These are phyloP conservation scores for Iguana delicatissima DNA, from an alignment of 2,797 vertebrate species.

Conservation along the genomic window DNA sequence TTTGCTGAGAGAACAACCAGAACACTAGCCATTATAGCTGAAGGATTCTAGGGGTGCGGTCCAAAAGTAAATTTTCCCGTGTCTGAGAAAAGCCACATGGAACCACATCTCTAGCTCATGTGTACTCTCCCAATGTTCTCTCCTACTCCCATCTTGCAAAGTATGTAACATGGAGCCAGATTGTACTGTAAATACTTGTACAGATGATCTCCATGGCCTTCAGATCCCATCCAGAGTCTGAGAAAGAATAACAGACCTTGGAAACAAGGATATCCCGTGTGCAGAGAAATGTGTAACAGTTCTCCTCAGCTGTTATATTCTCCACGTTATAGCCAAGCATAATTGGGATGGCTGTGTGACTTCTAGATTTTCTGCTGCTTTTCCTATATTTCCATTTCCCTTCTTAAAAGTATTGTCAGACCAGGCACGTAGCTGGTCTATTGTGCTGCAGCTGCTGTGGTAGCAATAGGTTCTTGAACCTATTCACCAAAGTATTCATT, in stretches of 20 bases:
- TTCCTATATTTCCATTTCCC: not conserved
- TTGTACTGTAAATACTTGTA: not conserved
- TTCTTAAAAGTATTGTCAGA: not conserved
- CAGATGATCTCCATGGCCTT: not conserved
- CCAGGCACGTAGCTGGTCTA: not conserved
- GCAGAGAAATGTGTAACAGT: not conserved
- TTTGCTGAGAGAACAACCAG: not conserved
- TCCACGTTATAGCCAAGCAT: not conserved
- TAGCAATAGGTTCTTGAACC: not conserved
- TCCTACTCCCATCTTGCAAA: not conserved
- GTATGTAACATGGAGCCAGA: not conserved
- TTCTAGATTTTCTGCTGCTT: not conserved
- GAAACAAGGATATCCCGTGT: not conserved
- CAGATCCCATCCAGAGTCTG: not conserved
- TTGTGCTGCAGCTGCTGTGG: not conserved
- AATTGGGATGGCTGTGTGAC: not conserved
- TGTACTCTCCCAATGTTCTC: not conserved
- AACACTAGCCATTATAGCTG: not conserved
- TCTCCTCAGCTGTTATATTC: not conserved
- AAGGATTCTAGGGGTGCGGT: no score
- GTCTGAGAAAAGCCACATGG: not conserved
- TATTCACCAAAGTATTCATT: not conserved
- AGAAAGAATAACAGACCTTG: not conserved
- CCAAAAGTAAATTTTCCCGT: no score
- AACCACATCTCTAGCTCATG: not conserved